Evolutionary conservation across 2,113 vertebrate genomes (phyloP), one percentile per base, ranked within the genome.

Genomic region (Reinhardtius hippoglossoides): DNA sequence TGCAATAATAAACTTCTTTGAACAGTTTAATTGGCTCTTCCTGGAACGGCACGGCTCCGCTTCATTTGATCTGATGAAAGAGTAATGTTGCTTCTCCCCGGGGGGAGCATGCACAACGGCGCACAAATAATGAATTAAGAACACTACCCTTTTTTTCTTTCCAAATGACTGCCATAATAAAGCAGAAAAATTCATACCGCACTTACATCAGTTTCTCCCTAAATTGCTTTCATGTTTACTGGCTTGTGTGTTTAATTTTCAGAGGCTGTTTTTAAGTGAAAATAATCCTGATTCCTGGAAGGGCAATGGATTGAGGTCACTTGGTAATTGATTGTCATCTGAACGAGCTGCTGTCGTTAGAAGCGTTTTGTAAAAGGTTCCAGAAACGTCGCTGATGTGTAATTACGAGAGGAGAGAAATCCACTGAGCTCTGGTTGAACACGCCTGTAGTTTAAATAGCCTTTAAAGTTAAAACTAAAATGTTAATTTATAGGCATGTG

Each of bases 31-130:
- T 93, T 93, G 90, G 91, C 87, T 92, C 89, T 93, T 92, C 93
- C 91, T 92, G 90, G 89, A 93, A 93, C 78, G 75, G 82, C 86
- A 79, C 61, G 65, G 89, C 82, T 91, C 64, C 80, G 85, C 90
- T 92, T 92, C 91, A 92, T 94, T 92, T 92, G 89, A 92, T 92
- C 88, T 91, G 92, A 93, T 94, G 91, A 94, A 92, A 91, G 90
- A 90, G 76, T 91, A 92, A 92, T 91, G 90, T 89, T 92, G 85
- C 89, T 68, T 87, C 87, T 91, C 91, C 90, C 86, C 73, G 50
- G 86, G 88, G 91, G 87, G 71, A 84, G 76, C 87, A 82, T 80
- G 82, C 89, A 92, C 92, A 91, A 91, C 84, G 67, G 76, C 35
- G 65, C 91, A 91, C 91, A 93, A 92, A 93, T 93, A 93, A 92